A percentile compares a stretch with the other conserved stretches of the same genome.
These are phyloP conservation scores for Crocidura indochinensis DNA, from an alignment of 2,797 vertebrate species.

Conservation along the genomic window DNA sequence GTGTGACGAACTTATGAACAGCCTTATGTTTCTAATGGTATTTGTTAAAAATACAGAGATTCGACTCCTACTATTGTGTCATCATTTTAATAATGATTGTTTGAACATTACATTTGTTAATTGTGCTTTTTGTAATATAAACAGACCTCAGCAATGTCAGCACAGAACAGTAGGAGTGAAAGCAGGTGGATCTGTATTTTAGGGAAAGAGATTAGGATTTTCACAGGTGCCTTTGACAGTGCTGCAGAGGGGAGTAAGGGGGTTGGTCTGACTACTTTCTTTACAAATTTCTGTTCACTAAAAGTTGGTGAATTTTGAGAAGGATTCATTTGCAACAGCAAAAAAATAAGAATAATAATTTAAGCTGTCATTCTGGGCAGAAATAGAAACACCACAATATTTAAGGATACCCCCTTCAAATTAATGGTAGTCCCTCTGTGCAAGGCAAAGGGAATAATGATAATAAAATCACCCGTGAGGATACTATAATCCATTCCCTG, in stretches of 20 bases:
- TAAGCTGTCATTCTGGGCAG: conserved; percentile 41
- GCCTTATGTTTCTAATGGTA: conserved; percentile 34
- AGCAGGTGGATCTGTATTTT: not conserved
- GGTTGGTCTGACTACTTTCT: not conserved
- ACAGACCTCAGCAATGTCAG: conserved; percentile 51
- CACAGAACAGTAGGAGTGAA: conserved; percentile 20
- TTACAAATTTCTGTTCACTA: conserved; percentile 45
- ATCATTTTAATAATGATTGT: conserved; percentile 55
- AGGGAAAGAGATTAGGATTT: not conserved
- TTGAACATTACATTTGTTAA: conserved; percentile 47
- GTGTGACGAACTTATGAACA: conserved; percentile 23
- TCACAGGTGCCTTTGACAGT: not conserved
- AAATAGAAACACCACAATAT: conserved; percentile 41
- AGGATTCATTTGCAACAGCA: conserved; percentile 28
- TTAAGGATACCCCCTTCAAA: not conserved
- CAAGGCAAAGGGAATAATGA: conserved; percentile 17
- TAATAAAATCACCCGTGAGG: conserved; percentile 33
- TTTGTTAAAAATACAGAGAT: conserved; percentile 65
- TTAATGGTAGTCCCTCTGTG: not conserved
- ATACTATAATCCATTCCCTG: conserved; percentile 6
- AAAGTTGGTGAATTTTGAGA: conserved; percentile 54
- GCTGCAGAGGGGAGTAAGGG: not conserved
- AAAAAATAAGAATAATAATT: conserved; percentile 9
- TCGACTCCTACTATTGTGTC: conserved; percentile 37
- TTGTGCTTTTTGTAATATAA: conserved; percentile 27